Conservation (phyloP, 2,113 vertebrate genomes). For the Halcyon malimbica region DNA sequence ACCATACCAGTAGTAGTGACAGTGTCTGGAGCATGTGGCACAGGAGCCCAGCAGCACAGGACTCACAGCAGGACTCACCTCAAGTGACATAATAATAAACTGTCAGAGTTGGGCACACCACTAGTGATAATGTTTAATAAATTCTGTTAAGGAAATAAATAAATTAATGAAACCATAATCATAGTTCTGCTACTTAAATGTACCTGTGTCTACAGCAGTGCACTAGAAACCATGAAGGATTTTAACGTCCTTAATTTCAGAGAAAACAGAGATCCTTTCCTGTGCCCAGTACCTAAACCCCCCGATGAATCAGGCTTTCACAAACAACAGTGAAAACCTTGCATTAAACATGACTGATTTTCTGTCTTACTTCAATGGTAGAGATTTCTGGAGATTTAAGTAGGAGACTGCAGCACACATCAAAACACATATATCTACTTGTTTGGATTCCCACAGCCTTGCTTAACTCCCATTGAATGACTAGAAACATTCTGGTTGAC, state of each 20-base stretch:
- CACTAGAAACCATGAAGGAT: neutral
- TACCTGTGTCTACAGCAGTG: fast-evolving
- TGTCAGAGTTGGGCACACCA: neutral
- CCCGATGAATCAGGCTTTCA: neutral
- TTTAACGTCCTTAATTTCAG: neutral
- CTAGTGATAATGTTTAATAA: neutral
- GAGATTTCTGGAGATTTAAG: neutral
- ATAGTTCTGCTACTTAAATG: neutral
- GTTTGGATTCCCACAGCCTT: neutral
- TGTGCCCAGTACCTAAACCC: neutral
- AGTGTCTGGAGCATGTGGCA: too few species aligned
- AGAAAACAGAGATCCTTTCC: neutral
- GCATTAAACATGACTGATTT: neutral
- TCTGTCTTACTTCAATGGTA: neutral
- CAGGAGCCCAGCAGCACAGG: neutral
- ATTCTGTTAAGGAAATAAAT: neutral
- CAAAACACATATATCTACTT: neutral
- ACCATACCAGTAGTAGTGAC: neutral
- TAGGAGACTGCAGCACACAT: neutral
- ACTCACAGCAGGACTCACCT: neutral
- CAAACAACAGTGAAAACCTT: neutral
- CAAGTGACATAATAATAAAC: too few species aligned
- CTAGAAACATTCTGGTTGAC: neutral
- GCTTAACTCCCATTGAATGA: neutral
- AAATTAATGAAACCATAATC: neutral